A percentile compares a stretch with the other conserved stretches of the same genome.
These are phyloP conservation scores for Epirrita christyi DNA, from an alignment of 2,888 invertebrate species.

Conservation along the genomic window DNA sequence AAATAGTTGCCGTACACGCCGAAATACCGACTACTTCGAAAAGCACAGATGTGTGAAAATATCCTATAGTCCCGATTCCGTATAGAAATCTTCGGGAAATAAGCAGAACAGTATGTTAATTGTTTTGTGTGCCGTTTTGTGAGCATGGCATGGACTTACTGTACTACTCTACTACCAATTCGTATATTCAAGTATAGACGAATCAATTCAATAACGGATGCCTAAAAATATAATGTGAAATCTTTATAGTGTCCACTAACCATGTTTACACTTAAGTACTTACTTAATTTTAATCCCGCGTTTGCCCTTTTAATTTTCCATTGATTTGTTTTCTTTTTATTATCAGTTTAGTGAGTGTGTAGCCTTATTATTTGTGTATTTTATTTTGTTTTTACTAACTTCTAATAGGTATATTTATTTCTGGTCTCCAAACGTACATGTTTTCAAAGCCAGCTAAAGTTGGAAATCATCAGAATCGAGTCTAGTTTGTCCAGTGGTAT, in stretches of 20 bases:
- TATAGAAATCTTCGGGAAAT: constrained; percentile 50
- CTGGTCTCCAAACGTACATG: neutral
- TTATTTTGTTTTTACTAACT: neutral
- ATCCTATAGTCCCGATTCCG: constrained; percentile 50
- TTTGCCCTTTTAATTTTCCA: neutral
- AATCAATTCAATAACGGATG: neutral
- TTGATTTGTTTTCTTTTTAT: constrained; percentile 11
- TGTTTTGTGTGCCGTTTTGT: constrained; percentile 52
- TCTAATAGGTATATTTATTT: neutral
- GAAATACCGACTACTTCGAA: constrained; percentile 68
- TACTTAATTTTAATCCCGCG: neutral
- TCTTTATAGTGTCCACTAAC: neutral
- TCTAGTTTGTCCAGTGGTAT: no score
- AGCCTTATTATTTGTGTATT: neutral
- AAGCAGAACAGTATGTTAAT: constrained; percentile 72
- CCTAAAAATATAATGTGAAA: neutral
- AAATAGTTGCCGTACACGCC: constrained; percentile 66
- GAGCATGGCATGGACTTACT: constrained; percentile 39
- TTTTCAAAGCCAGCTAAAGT: neutral
- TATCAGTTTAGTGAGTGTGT: no score
- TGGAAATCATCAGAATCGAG: no score
- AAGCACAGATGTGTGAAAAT: constrained; percentile 75
- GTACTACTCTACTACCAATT: neutral
- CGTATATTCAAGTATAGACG: neutral
- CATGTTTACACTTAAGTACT: no score